Evolutionary conservation across 2,888 invertebrate species (phyloP).

Genomic region (Hanleya hanleyi): DNA sequence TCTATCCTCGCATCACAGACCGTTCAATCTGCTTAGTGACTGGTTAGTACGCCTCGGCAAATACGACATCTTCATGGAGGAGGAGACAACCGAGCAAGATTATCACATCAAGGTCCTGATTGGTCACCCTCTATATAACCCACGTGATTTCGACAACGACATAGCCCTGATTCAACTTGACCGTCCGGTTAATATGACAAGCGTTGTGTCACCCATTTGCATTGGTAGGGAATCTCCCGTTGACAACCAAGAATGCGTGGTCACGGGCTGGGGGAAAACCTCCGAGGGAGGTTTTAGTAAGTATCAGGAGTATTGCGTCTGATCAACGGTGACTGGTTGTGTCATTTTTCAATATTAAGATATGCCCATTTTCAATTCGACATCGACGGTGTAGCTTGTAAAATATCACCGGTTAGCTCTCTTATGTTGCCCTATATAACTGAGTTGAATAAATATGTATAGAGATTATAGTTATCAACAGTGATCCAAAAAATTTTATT

Average conservation of each 20-base stretch:
- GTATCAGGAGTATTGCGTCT: too few relatives aligned
- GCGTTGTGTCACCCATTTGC: neutral
- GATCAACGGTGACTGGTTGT: too few relatives aligned
- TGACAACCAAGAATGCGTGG: neutral
- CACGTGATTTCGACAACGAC: neutral
- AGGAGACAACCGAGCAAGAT: neutral
- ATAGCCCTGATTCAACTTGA: constrained; percentile 9
- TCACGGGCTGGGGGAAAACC: neutral
- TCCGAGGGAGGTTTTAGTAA: too few relatives aligned
- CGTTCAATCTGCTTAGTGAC: neutral
- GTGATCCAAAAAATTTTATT: too few relatives aligned
- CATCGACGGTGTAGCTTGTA: too few relatives aligned
- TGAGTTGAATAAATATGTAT: too few relatives aligned
- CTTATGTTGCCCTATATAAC: too few relatives aligned
- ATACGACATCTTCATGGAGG: neutral
- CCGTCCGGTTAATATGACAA: neutral
- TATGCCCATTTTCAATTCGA: too few relatives aligned
- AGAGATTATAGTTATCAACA: too few relatives aligned
- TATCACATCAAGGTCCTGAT: neutral
- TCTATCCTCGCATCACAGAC: too few relatives aligned
- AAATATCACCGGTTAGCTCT: too few relatives aligned
- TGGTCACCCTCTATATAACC: neutral
- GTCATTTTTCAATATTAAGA: too few relatives aligned
- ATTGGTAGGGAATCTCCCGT: neutral
- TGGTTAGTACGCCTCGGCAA: neutral